Base-by-base conservation (phyloP, 1,140 invertebrate species). In the Hyposmocoma kahamanoa region DNA sequence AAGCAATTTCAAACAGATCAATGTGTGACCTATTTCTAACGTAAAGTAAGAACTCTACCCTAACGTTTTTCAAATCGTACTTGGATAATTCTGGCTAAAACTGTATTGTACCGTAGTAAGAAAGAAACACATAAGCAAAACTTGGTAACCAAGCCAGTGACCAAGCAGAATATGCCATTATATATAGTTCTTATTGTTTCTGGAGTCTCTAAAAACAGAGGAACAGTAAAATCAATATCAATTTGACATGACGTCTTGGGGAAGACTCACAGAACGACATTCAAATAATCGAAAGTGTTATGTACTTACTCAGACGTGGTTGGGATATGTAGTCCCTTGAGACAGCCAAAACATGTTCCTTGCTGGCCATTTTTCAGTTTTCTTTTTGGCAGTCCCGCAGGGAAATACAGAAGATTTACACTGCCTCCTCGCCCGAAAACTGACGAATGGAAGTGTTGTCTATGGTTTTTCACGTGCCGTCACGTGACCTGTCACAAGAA, bases 281-380 rank as follows among this genome's bases (percentile, higher is more conserved):
- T 56, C 21, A 34, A 42, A 42, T 15, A 17, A 42, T 15, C 17
- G 13, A 15, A 41, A 42, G 39, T 41, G 20, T 22, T 19, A 51
- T 50, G 26, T 84, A 95, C 95, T 96, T 91, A 99, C 97, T 97
- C 57, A 99, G 89, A 78, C 97, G 92, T 39, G 98, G 98, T 77
- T 99, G 97, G 39, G 97, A 97, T 68, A 98, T 95, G 85, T 99
- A 99, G 89, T 99, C 95, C 70, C 98, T 88, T 48, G 95, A 95
- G 41, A 98, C 94, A 47, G 97, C 97, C 70, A 98, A 88, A 81
- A 94, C 90, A 88, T 98, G 96, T 75, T 97, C 94, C 76, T 89
- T 89, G 47, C 66, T 72, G 51, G 73, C 68, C 78, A 82, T 84
- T 69, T 71, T 79, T 64, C 53, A 64, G 59, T 66, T 74, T 74